A percentile compares a stretch with the other conserved stretches of the same genome.
phyloP scores from a whole-genome alignment of 2,888 invertebrate genomes.

The Stegana nigrithorax region DNA sequence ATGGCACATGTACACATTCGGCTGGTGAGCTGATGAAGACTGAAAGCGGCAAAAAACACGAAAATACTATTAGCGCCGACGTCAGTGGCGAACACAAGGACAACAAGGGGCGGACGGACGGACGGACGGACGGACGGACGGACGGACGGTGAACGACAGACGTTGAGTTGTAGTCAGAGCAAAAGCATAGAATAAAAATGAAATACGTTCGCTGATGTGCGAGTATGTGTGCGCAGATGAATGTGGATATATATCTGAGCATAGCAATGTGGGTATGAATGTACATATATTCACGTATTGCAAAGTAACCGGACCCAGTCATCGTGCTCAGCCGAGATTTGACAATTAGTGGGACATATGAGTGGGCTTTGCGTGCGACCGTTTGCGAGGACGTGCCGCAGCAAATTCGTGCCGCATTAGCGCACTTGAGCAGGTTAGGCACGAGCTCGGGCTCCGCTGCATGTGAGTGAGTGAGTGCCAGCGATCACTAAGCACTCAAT shows the following conservation, averaged over 20 bases:
- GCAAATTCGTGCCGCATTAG: conserved; percentile 4
- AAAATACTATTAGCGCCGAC: conserved; percentile 38
- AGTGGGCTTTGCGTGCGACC: not conserved
- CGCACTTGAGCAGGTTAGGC: conserved; percentile 1
- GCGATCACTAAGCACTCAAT: conserved; percentile 20
- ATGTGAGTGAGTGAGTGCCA: not conserved
- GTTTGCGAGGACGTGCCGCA: conserved; percentile 4
- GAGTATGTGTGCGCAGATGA: conserved; percentile 7
- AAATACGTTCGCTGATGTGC: not conserved
- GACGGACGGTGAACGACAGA: not conserved
- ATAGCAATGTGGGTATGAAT: not conserved
- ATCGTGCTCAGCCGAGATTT: conserved; percentile 18
- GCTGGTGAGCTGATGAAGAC: not conserved
- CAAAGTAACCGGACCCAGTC: not conserved
- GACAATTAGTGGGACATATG: conserved; percentile 18
- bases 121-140: too few species aligned
- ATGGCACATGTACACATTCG: conserved; percentile 19
- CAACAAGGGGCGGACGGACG: too few species aligned
- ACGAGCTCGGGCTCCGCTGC: not conserved
- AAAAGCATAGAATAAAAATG: conserved; percentile 10
- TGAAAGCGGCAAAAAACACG: conserved; percentile 27
- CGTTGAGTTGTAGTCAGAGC: not conserved
- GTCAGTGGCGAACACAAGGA: not conserved
- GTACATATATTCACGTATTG: not conserved
- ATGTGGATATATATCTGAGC: not conserved